Evolutionary conservation across 1,140 invertebrate genomes (phyloP).

Genomic region (Lithobius niger): DNA sequence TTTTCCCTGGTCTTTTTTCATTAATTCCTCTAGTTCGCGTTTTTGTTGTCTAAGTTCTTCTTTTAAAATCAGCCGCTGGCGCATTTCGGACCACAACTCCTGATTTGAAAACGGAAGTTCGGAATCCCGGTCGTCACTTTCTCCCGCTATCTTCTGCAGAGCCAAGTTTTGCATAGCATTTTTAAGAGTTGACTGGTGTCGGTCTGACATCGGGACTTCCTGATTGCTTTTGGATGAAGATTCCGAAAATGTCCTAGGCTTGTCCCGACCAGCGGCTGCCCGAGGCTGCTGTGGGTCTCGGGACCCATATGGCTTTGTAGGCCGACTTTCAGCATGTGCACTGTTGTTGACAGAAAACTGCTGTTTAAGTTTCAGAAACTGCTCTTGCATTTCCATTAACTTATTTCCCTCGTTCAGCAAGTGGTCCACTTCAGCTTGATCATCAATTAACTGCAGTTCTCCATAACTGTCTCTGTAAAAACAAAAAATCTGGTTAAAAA

Average conservation of each 20-base stretch:
- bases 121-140: not conserved
- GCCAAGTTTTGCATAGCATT: not conserved
- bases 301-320: too few relatives aligned
- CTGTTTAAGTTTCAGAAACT: not conserved
- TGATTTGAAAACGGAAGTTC: conserved; percentile 24
- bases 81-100: conserved; percentile 32
- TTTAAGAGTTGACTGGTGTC: too few relatives aligned
- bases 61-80: conserved; percentile 28
- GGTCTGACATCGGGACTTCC: too few relatives aligned
- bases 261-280: not conserved
- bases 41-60: conserved; percentile 30
- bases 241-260: not conserved
- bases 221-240: not conserved
- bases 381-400: not conserved
- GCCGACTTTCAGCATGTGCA: not conserved
- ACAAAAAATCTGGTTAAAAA: not conserved
- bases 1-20: conserved; percentile 30
- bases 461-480: too few relatives aligned
- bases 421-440: not conserved
- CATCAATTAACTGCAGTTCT: not conserved
- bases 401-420: not conserved
- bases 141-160: not conserved
- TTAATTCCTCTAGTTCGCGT: conserved; percentile 29
- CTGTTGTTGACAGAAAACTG: not conserved
- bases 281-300: not conserved